Base-by-base conservation (phyloP, 2,797 vertebrate species). In the Bucorvus abyssinicus region DNA sequence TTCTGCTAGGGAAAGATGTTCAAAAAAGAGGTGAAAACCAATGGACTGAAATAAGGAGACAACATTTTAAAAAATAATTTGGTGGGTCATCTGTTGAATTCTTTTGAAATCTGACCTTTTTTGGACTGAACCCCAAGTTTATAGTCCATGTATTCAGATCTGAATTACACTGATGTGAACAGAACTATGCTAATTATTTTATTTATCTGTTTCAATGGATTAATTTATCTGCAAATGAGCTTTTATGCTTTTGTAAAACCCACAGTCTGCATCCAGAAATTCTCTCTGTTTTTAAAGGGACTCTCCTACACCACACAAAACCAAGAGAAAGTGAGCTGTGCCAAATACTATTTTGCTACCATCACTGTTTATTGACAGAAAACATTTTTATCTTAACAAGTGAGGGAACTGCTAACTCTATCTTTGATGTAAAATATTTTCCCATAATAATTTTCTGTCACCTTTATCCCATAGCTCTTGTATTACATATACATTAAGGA, bases 381-480 rank as follows among this genome's bases (percentile, higher is more conserved):
- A 94, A 82, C 12, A 84, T 97, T 94, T 92, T 96, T 94, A 90
- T 95, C 91, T 85, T 89, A 77, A 74, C 16, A 36, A 95, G 22
- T 65, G 61, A 92, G 57, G 67, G 90, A 90, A 80, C 74, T 61
- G 64, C 49, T 89, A 94, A 68, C 68, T 87, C 95, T 87, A 93
- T 90, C 86, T 84, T 89, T 95, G 88, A 89, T 87, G 81, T 94
- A 68, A 95, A 95, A 71, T 85, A 96, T 92, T 95, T 97, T 96
- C 95, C 93, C 91, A 90, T 87, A 74, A 74, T 82, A 93, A 90
- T 92, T 95, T 94, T 94, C 93, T 85, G 86, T 83, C 88, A 96
- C 91, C 90, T 95, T 94, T 91, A 69, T 75, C 68, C 74, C 6
- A 0, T 84, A 56, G 94, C 78, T 89, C 84, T 84, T 82, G 27